phyloP scores from a whole-genome alignment of 2,113 vertebrate species.

The Xenus cinereus region DNA sequence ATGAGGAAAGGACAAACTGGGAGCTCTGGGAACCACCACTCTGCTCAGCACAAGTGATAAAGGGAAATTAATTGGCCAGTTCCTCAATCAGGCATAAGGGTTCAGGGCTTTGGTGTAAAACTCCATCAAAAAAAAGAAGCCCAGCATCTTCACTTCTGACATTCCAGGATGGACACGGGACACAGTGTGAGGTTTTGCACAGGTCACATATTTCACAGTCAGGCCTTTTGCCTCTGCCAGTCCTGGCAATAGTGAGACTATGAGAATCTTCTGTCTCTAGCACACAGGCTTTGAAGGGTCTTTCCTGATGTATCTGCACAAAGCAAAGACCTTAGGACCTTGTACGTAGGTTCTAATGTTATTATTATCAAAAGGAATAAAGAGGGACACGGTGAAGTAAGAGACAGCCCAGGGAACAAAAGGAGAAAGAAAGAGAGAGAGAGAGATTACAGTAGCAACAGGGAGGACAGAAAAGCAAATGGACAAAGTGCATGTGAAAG shows the following conservation, averaged over 20 bases:
- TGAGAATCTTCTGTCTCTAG: not conserved
- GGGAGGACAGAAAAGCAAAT: slow-evolving; percentile 6
- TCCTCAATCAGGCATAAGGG: not conserved
- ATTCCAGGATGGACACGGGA: not conserved
- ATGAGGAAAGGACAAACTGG: not conserved
- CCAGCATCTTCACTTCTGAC: not conserved
- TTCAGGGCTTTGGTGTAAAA: not conserved
- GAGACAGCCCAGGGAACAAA: slow-evolving; percentile 35
- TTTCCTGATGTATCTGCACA: slow-evolving; percentile 14
- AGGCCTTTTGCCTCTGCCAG: not conserved
- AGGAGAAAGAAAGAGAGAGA: not conserved
- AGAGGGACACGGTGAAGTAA: slow-evolving; percentile 1
- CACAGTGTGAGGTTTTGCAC: not conserved
- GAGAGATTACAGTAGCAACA: not conserved
- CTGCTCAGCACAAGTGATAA: not conserved
- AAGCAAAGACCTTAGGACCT: slow-evolving; percentile 31
- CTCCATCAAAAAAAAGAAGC: not conserved
- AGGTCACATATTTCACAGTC: not conserved
- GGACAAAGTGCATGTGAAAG: slow-evolving; percentile 7
- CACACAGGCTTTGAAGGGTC: slow-evolving; percentile 18
- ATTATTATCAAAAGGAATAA: slow-evolving; percentile 42
- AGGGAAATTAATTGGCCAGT: not conserved
- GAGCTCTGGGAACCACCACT: not conserved
- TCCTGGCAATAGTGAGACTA: not conserved
- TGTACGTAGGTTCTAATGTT: not conserved